phyloP scores from a whole-genome alignment of 2,797 vertebrate species.

The Eulemur albifrons region DNA sequence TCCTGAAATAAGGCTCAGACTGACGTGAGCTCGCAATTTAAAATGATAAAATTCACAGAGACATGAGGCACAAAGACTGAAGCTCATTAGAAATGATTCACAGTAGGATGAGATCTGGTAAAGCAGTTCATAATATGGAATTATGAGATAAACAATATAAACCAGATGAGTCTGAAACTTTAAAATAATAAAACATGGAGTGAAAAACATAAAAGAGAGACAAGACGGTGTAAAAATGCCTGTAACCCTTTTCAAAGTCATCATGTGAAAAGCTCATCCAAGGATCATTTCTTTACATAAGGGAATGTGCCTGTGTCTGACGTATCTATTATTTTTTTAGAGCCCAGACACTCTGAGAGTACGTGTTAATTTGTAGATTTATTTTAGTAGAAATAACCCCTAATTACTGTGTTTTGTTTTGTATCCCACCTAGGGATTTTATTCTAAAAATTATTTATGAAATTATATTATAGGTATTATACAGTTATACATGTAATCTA shows the following conservation, averaged over 20 bases:
- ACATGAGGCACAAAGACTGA: no score
- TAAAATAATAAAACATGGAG: neutral
- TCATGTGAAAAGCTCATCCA: neutral
- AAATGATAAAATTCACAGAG: neutral
- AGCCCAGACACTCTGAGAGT: neutral
- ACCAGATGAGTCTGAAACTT: neutral
- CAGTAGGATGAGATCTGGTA: neutral
- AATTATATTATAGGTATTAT: neutral
- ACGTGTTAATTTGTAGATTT: neutral
- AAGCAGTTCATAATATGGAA: neutral
- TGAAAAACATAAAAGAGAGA: neutral
- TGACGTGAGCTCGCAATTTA: neutral
- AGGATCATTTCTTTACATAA: neutral
- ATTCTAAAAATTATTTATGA: neutral
- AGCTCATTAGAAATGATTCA: neutral
- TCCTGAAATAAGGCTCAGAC: neutral
- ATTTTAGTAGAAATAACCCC: neutral
- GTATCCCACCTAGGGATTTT: neutral
- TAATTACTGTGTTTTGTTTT: neutral
- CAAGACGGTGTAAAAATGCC: neutral
- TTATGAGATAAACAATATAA: neutral
- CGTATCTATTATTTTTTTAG: neutral
- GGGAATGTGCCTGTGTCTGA: neutral
- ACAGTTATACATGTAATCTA: neutral
- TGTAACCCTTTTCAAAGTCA: neutral